These are phyloP conservation scores for Dromas ardeola DNA, from an alignment of 2,113 vertebrate genomes.

Conservation along the genomic window DNA sequence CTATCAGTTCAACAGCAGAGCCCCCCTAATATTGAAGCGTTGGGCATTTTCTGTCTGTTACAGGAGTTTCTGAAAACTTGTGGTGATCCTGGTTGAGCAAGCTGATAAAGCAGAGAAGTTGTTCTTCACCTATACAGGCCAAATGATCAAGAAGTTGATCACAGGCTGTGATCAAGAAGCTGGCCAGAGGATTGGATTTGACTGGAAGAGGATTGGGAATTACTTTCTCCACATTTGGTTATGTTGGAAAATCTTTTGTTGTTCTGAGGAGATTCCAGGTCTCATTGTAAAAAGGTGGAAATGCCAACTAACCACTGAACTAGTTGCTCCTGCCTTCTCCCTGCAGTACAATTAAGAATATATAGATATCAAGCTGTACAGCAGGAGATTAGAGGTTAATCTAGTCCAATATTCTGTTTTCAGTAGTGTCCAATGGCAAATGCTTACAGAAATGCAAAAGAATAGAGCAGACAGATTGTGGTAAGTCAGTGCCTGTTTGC, in stretches of 20 bases:
- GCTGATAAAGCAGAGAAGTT: not conserved
- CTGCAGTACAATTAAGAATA: not conserved
- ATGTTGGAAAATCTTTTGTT: not conserved
- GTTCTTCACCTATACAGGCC: not conserved
- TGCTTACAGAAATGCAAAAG: not conserved
- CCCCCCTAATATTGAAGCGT: not conserved
- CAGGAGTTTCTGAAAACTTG: not conserved
- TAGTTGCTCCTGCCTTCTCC: rapidly evolving
- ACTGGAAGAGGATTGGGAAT: not conserved
- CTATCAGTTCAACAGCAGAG: not conserved
- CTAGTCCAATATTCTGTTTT: not conserved
- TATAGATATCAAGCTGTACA: not conserved
- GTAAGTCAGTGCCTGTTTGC: not conserved
- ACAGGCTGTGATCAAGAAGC: not conserved
- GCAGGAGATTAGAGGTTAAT: not conserved
- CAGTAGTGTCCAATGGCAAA: not conserved
- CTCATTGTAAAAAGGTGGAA: not conserved
- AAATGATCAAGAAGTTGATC: not conserved
- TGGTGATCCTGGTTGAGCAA: not conserved
- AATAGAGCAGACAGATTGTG: not conserved
- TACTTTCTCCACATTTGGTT: not conserved
- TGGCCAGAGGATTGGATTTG: not conserved
- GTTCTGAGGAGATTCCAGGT: not conserved
- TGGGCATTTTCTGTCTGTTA: not conserved
- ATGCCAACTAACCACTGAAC: not conserved